Evolutionary conservation across 2,888 invertebrate genomes (phyloP).

Genomic region (Eupithecia pulchellata): DNA sequence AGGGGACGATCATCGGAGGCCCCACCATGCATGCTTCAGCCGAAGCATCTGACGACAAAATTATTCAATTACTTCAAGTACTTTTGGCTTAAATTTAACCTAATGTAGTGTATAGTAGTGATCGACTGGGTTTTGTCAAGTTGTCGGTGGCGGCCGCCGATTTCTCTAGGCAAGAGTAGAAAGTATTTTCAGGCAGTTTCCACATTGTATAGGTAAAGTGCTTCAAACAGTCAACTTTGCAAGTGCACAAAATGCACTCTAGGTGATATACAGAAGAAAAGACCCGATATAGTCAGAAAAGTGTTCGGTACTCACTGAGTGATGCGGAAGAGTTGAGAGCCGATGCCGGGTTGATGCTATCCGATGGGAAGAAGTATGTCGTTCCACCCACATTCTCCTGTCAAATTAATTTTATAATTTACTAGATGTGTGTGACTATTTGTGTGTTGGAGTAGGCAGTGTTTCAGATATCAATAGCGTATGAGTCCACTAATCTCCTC

Average conservation of each 20-base stretch:
- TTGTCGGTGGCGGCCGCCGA: too few relatives aligned
- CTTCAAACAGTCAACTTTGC: too few relatives aligned
- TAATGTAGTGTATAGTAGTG: too few relatives aligned
- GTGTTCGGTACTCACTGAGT: constrained; percentile 61
- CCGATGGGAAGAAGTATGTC: constrained; percentile 94
- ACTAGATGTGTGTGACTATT: neutral
- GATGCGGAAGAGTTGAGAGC: constrained; percentile 70
- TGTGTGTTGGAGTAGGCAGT: neutral
- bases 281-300: neutral
- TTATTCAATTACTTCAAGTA: neutral
- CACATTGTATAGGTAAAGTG: too few relatives aligned
- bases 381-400: constrained; percentile 97
- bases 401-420: constrained; percentile 21
- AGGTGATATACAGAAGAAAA: neutral
- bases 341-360: constrained; percentile 76
- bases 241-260: too few relatives aligned
- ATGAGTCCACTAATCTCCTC: neutral
- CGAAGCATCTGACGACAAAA: constrained; percentile 25
- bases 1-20: constrained; percentile 40
- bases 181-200: too few relatives aligned
- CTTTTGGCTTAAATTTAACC: neutral
- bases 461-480: too few relatives aligned
- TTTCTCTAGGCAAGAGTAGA: too few relatives aligned
- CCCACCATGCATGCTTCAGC: constrained; percentile 31
- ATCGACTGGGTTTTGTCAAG: too few relatives aligned